A percentile compares a stretch with the other conserved stretches of the same genome.
These are phyloP conservation scores for Spheniscus mendiculus DNA, from an alignment of 2,113 vertebrate species.

Conservation along the genomic window DNA sequence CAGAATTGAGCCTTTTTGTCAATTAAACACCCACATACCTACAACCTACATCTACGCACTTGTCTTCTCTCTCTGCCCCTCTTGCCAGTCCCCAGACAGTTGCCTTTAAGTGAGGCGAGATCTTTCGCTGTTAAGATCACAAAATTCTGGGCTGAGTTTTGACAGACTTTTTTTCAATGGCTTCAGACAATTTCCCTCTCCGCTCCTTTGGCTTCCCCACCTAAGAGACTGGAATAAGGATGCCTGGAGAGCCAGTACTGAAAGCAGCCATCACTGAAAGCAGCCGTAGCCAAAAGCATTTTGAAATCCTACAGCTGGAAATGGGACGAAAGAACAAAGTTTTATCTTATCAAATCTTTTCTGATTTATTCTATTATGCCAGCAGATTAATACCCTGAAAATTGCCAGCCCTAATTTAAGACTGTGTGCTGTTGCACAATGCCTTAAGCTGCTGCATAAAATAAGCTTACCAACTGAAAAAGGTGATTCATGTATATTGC, in stretches of 20 bases:
- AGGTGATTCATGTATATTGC: neutral
- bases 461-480: neutral
- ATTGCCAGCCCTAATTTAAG: neutral
- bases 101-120: neutral
- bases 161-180: neutral
- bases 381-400: neutral
- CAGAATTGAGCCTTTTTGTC: neutral
- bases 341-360: neutral
- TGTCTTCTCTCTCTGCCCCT: neutral
- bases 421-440: neutral
- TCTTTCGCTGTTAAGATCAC: neutral
- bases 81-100: neutral
- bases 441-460: neutral
- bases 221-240: neutral
- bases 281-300: neutral
- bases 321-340: neutral
- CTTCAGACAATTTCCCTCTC: neutral
- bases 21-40: neutral
- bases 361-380: neutral
- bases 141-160: neutral
- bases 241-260: neutral
- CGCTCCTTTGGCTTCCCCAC: neutral
- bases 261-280: neutral
- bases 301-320: neutral
- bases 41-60: neutral